These are phyloP conservation scores for Saiga tatarica DNA, from an alignment of 2,113 vertebrate species.

Conservation along the genomic window DNA sequence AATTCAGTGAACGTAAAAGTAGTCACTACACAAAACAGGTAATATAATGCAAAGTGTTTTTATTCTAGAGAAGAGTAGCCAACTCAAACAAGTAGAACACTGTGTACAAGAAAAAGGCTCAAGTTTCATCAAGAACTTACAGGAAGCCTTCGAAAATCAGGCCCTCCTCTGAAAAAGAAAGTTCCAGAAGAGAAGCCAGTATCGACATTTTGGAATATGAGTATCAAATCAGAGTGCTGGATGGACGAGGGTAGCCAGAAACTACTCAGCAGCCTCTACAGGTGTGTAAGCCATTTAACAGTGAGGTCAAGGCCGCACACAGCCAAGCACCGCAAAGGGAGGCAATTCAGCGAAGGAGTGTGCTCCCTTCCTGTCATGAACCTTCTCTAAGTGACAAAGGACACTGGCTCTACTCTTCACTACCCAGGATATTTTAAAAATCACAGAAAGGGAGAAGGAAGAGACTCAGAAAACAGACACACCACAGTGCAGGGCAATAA, in stretches of 20 bases:
- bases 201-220: neutral
- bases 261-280: neutral
- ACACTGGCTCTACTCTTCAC: neutral
- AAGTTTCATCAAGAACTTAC: neutral
- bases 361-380: neutral
- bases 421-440: constrained; percentile 16
- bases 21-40: neutral
- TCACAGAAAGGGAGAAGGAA: constrained; percentile 31
- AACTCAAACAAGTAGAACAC: neutral
- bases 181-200: neutral
- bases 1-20: neutral
- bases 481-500: neutral
- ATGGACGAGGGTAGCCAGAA: neutral
- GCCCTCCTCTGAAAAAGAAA: neutral
- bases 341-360: neutral
- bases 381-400: neutral
- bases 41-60: neutral
- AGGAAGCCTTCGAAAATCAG: neutral
- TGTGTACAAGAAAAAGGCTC: neutral
- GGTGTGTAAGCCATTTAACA: neutral
- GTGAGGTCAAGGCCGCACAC: accelerated
- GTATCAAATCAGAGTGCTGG: neutral
- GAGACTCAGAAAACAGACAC: constrained; percentile 1
- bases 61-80: neutral
- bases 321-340: neutral